These are phyloP conservation scores for Calyptommatus sinebrachiatus DNA, from an alignment of 2,113 vertebrate species.

Conservation along the genomic window DNA sequence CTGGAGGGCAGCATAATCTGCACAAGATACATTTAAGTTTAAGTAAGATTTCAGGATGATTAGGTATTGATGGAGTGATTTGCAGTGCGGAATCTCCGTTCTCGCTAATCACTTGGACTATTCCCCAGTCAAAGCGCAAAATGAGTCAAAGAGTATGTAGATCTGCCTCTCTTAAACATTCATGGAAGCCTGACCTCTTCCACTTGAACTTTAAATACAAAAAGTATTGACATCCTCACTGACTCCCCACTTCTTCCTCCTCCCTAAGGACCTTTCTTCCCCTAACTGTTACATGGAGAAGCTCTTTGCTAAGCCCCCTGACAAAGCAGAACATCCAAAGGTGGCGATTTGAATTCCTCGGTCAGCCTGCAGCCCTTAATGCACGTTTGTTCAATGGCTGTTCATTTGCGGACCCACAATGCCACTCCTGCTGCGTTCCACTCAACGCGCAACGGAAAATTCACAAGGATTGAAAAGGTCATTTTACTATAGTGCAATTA, in stretches of 20 bases:
- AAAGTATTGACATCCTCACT: neutral
- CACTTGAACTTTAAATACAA: neutral
- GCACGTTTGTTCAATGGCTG: neutral
- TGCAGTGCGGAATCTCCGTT: no score
- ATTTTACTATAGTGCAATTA: slow-evolving; percentile 30
- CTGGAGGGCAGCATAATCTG: no score
- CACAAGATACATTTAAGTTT: no score
- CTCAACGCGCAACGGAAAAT: slow-evolving; percentile 1
- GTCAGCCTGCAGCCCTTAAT: neutral
- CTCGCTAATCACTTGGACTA: no score
- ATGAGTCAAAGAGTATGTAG: no score
- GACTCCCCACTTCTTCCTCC: neutral
- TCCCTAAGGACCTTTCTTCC: neutral
- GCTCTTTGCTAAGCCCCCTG: neutral
- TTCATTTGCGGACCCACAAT: neutral
- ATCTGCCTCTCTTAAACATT: neutral
- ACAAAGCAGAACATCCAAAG: neutral
- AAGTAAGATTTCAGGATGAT: no score
- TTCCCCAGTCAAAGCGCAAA: no score
- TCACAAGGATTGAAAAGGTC: neutral
- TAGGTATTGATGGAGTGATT: no score
- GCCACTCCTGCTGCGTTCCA: neutral
- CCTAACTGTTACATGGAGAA: neutral
- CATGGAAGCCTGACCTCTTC: neutral
- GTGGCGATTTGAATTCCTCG: neutral